Evolutionary conservation across 1,140 invertebrate genomes (phyloP), one percentile per base, ranked within the genome.

Genomic region (Chlorops oryzae): DNA sequence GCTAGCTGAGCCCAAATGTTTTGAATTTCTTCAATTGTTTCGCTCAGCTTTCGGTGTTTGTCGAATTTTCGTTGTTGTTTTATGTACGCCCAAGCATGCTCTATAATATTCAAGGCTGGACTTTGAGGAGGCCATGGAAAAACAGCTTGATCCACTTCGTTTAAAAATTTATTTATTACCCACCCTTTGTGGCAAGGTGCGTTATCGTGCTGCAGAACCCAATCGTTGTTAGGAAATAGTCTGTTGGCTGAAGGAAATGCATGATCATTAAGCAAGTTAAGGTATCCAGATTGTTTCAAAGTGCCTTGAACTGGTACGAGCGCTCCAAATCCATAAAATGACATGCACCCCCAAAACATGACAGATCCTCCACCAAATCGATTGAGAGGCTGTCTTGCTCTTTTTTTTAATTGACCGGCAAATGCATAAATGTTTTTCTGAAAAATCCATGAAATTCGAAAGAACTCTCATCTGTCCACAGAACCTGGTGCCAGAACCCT

Each of bases 141-240:
- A 12, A 21, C 20, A 43, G 12, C 27, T 21, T 25, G 2, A 7
- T 25, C 41, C 3, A 24, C 15, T 3, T 43, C 41, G 3, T 18
- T 43, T 13, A 43, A 25, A 43, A 24, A 43, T 5, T n/a, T 24
- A 13, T 3, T 24, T 7, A 43, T 43, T 24, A 43, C 5, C 15
- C 27, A 25, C 5, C 10, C 23, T 24, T 24, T 23, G 23, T 43
- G 41, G 41, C 41, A 43, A 10, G 41, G 41, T 25, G 41, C 41
- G 27, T 25, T 54, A 28, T 54, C 41, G 47, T 54, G 52, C 23
- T 54, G 47, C 17, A 54, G 27, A 17, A 50, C n/a, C n/a, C n/a
- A n/a, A n/a, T n/a, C n/a, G n/a, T n/a, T n/a, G n/a, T n/a, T n/a
- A 17, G 17, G 34, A 9, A 40, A 34, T 32, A 23, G 40, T 25